A percentile compares a stretch with the other conserved stretches of the same genome.
Evolutionary conservation across 2,113 vertebrate genomes (phyloP).

Genomic region (Rhinoptilus africanus): DNA sequence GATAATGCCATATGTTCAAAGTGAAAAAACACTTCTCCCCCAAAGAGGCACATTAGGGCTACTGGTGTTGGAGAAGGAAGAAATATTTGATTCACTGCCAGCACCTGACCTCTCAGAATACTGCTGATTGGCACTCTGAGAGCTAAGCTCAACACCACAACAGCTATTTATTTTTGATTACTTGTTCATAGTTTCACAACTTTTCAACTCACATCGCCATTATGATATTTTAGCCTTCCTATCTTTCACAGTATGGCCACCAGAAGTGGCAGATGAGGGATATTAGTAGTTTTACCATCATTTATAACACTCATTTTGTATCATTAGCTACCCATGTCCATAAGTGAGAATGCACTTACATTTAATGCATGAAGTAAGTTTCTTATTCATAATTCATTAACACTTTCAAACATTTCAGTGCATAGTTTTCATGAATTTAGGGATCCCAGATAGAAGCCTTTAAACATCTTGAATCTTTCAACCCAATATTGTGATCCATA

Average conservation of each 20-base stretch:
- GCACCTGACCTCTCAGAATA: not conserved
- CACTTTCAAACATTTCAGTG: not conserved
- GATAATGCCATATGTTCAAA: not conserved
- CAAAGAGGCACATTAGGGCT: not conserved
- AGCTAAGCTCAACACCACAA: not conserved
- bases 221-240: not conserved
- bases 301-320: not conserved
- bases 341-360: not conserved
- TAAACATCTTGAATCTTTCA: not conserved
- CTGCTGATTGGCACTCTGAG: not conserved
- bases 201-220: not conserved
- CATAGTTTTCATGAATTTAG: not conserved
- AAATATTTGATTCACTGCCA: constrained; percentile 37
- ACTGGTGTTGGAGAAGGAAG: not conserved
- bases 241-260: not conserved
- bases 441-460: rapidly evolving
- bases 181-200: not conserved
- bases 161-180: not conserved
- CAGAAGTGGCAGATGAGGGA: not conserved
- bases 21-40: not conserved
- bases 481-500: not conserved
- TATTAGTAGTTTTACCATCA: not conserved
- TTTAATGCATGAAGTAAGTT: not conserved
- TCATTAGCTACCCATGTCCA: not conserved
- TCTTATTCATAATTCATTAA: not conserved